Percentiles rank a stretch among this genome's conserved stretches.
phyloP scores from a whole-genome alignment of 2,113 vertebrate genomes.

The Fulmarus glacialis region DNA sequence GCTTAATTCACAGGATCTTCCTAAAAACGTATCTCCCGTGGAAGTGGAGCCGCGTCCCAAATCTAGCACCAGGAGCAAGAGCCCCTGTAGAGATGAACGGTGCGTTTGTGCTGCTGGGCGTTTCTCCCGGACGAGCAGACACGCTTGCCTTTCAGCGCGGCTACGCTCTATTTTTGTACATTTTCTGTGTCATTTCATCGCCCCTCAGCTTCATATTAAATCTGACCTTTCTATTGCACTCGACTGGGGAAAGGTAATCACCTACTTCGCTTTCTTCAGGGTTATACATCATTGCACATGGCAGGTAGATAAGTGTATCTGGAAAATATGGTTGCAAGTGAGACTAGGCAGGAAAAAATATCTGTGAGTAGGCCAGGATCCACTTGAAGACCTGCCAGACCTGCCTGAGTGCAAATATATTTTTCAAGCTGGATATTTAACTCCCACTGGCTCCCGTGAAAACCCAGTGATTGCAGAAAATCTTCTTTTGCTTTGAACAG shows the following conservation, averaged over 20 bases:
- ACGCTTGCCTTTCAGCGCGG: neutral
- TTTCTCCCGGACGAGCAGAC: neutral
- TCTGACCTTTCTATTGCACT: conserved; percentile 36
- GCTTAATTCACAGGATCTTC: neutral
- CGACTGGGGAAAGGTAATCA: neutral
- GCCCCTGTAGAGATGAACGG: neutral
- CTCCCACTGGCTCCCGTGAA: neutral
- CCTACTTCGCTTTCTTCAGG: neutral
- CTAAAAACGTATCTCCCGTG: neutral
- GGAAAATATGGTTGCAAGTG: neutral
- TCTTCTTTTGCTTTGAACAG: neutral
- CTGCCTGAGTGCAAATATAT: neutral
- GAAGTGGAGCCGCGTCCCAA: neutral
- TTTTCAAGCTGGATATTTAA: conserved; percentile 7
- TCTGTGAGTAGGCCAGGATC: neutral
- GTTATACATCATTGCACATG: neutral
- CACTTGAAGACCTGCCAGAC: neutral
- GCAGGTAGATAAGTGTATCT: neutral
- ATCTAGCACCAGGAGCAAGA: neutral
- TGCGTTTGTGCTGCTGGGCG: neutral
- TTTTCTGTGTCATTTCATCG: neutral
- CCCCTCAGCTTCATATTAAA: conserved; percentile 18
- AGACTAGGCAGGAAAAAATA: neutral
- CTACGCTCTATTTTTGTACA: neutral
- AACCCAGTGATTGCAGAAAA: neutral